phyloP scores from a whole-genome alignment of 2,113 vertebrate species.

The Sapajus apella region DNA sequence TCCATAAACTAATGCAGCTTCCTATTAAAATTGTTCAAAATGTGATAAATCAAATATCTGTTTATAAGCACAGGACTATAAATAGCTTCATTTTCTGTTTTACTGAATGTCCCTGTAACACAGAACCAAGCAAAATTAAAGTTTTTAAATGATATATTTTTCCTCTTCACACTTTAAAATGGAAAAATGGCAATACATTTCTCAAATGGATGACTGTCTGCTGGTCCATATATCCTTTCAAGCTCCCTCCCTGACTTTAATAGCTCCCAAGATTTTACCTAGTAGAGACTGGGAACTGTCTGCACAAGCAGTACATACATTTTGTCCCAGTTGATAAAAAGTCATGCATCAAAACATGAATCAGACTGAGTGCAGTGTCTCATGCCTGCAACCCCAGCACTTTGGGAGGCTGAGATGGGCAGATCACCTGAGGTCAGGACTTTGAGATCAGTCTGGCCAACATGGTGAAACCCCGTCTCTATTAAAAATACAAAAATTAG shows the following conservation, averaged over 20 bases:
- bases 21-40: constrained; percentile 38
- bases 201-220: neutral
- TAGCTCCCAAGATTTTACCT: neutral
- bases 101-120: neutral
- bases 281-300: neutral
- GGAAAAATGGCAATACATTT: neutral
- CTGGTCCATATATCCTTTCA: neutral
- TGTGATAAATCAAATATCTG: constrained; percentile 49
- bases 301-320: neutral
- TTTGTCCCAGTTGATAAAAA: constrained; percentile 20
- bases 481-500: no score
- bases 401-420: no score
- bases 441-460: no score
- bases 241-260: neutral
- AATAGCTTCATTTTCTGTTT: constrained; percentile 36
- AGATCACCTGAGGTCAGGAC: no score
- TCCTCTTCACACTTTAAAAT: constrained; percentile 22
- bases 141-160: neutral
- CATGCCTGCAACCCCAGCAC: no score
- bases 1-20: constrained; percentile 1
- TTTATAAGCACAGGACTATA: constrained; percentile 31
- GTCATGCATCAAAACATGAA: neutral
- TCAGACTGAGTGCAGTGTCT: no score
- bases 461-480: no score
- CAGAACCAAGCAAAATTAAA: constrained; percentile 31